A percentile compares a stretch with the other conserved stretches of the same genome.
Evolutionary conservation across 2,797 vertebrate species (phyloP).

Genomic region (Xiphorhynchus erythropygius): DNA sequence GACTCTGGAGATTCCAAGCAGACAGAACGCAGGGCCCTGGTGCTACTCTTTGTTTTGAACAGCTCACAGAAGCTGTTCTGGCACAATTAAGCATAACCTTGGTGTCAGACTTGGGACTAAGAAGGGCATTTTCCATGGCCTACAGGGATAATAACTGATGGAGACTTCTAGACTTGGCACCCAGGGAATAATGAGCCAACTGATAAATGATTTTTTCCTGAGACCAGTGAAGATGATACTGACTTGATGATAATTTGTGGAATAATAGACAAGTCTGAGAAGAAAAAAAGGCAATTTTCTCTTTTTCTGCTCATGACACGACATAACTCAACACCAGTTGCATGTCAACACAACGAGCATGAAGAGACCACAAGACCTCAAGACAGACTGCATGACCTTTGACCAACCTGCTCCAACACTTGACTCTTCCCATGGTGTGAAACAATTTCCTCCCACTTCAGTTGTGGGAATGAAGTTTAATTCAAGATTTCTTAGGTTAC

Average conservation of each 20-base stretch:
- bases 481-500: not conserved
- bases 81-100: not conserved
- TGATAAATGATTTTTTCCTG: fast-evolving
- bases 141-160: not conserved
- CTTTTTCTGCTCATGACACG: not conserved
- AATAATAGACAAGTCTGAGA: not conserved
- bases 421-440: not conserved
- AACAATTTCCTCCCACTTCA: not conserved
- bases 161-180: not conserved
- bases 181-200: not conserved
- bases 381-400: not conserved
- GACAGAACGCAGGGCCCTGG: not conserved
- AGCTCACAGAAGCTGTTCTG: not conserved
- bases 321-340: not conserved
- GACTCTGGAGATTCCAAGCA: not conserved
- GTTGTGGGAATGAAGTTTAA: not conserved
- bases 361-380: not conserved
- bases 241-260: not conserved
- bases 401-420: not conserved
- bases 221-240: not conserved
- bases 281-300: not conserved
- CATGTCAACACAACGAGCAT: fast-evolving
- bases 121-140: not conserved
- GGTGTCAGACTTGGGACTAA: not conserved
- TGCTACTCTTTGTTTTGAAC: not conserved